Evolutionary conservation across 2,113 vertebrate genomes (phyloP).

Genomic region (Sinocyclocheilus maitianheensis): DNA sequence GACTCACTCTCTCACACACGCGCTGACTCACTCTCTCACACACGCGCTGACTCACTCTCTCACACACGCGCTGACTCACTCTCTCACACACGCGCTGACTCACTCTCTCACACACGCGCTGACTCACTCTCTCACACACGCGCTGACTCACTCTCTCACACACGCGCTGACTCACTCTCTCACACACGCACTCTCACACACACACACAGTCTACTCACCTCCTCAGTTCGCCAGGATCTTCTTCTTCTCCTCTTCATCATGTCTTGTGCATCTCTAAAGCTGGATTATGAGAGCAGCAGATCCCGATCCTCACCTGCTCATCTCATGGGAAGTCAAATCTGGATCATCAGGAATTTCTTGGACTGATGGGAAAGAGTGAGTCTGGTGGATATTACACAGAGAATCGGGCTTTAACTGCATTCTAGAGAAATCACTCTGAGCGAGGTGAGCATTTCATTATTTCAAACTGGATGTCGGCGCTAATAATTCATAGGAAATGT

Average conservation of each 20-base stretch:
- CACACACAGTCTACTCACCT: not conserved
- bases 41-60: no score
- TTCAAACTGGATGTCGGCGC: no score
- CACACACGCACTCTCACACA: no score
- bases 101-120: no score
- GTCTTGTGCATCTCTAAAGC: not conserved
- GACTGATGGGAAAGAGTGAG: not conserved
- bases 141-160: no score
- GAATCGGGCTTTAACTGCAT: not conserved
- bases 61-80: no score
- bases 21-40: no score
- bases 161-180: no score
- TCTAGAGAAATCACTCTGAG: not conserved
- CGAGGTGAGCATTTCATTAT: not conserved
- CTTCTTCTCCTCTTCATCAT: not conserved
- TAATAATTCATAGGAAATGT: no score
- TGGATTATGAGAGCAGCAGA: not conserved
- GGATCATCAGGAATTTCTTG: not conserved
- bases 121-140: no score
- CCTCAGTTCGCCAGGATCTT: not conserved
- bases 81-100: no score
- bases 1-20: no score
- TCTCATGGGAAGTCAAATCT: not conserved
- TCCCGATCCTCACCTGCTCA: not conserved
- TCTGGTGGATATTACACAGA: not conserved